Percentiles rank a stretch among this genome's conserved stretches.
Conservation (phyloP, 2,888 invertebrate genomes). For the Acanthosepion esculentum region DNA sequence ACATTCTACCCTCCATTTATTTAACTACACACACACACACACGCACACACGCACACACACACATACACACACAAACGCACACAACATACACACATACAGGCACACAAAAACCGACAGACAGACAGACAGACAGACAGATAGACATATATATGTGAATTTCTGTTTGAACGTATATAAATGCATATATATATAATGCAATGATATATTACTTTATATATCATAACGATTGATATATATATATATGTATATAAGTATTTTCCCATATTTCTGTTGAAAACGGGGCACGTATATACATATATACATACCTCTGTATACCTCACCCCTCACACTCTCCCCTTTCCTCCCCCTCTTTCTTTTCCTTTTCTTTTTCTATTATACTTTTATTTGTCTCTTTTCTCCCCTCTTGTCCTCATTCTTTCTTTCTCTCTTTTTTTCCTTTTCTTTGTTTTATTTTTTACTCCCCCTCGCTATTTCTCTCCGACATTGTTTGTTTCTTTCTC, state of each 20-base stretch:
- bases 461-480: background rate
- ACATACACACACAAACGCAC: background rate
- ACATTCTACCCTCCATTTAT: background rate
- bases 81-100: background rate
- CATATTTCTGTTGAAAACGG: background rate
- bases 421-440: background rate
- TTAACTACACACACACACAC: background rate
- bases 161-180: background rate
- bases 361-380: too few relatives aligned
- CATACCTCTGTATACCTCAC: background rate
- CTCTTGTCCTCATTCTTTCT: background rate
- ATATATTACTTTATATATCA: background rate
- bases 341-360: background rate
- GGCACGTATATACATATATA: slow-evolving; percentile 33
- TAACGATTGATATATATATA: background rate
- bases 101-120: background rate
- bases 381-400: background rate
- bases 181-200: background rate
- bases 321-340: slow-evolving; percentile 18
- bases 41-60: background rate
- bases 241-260: background rate
- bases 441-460: background rate
- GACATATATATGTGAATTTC: background rate
- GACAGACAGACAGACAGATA: too few relatives aligned
- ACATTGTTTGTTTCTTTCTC: background rate